A percentile compares a stretch with the other conserved stretches of the same genome.
These are phyloP conservation scores for Gasterosteus nipponicus DNA, from an alignment of 2,113 vertebrate species.

Conservation along the genomic window DNA sequence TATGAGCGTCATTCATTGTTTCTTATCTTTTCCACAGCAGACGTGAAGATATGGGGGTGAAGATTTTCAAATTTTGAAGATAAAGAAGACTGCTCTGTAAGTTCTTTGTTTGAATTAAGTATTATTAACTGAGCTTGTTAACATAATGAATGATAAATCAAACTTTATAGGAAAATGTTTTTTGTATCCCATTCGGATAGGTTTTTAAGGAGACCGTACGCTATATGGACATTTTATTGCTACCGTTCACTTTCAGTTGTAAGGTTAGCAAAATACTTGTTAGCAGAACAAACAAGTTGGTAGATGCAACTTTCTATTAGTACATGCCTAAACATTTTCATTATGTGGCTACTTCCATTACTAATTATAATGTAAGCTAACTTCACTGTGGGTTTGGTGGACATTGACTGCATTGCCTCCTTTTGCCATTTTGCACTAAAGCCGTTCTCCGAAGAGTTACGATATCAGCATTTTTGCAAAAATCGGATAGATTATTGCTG, in stretches of 20 bases:
- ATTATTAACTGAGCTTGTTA: not conserved
- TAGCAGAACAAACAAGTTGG: not conserved
- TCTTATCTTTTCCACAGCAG: slow-evolving; percentile 52
- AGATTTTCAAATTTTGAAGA: slow-evolving; percentile 30
- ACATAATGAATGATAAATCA: not conserved
- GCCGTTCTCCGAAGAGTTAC: not conserved
- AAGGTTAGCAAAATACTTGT: not conserved
- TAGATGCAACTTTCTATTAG: not conserved
- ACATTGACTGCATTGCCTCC: slow-evolving; percentile 1
- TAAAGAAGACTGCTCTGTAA: slow-evolving; percentile 80
- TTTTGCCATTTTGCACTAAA: slow-evolving; percentile 14
- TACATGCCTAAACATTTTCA: not conserved
- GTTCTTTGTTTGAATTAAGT: slow-evolving; percentile 40
- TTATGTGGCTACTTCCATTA: not conserved
- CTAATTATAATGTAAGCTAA: not conserved
- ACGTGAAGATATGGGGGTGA: slow-evolving; percentile 11
- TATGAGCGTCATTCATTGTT: slow-evolving; percentile 25
- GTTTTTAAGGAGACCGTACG: not conserved
- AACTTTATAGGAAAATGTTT: not conserved
- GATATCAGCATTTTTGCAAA: not conserved
- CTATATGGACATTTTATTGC: not conserved
- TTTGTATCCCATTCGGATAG: not conserved
- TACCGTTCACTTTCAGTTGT: not conserved
- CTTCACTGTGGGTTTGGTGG: not conserved
- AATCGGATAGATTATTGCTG: not conserved